Percentiles rank a stretch among this genome's conserved stretches.
Evolutionary conservation across 2,797 vertebrate species (phyloP).

Genomic region (Sphenodon punctatus): DNA sequence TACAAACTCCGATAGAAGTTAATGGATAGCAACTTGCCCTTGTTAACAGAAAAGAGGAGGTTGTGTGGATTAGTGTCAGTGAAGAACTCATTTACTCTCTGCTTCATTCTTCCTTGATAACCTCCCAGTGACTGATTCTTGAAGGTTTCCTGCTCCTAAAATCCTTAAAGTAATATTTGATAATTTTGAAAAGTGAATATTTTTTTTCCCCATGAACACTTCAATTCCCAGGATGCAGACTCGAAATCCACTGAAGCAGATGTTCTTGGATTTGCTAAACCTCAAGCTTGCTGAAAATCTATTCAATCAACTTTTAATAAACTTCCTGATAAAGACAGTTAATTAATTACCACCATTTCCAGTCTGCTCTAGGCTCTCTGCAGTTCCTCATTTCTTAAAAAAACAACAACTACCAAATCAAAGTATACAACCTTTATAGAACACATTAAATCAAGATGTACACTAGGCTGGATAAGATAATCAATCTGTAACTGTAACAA

Average conservation of each 20-base stretch:
- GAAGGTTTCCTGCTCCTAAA: not conserved
- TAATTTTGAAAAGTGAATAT: not conserved
- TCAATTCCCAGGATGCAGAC: not conserved
- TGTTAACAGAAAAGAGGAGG: too few species aligned
- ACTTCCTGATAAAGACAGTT: conserved; percentile 10
- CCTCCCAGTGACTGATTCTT: not conserved
- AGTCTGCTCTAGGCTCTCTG: not conserved
- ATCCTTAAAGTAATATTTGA: not conserved
- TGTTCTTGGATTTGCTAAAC: not conserved
- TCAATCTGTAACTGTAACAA: not conserved
- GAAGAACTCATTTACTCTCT: too few species aligned
- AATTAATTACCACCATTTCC: conserved; percentile 31
- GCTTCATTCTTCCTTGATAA: too few species aligned
- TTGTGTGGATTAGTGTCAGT: too few species aligned
- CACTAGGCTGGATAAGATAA: not conserved
- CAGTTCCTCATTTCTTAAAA: conserved; percentile 30
- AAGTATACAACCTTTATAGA: not conserved
- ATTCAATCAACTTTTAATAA: conserved; percentile 27
- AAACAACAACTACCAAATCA: conserved; percentile 17
- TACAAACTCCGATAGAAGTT: too few species aligned
- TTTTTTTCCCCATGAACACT: not conserved
- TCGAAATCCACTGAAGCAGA: not conserved
- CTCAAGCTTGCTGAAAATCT: conserved; percentile 2
- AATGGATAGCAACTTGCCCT: too few species aligned
- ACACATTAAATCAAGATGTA: conserved; percentile 2